Evolutionary conservation across 1,140 invertebrate genomes (phyloP), one percentile per base, ranked within the genome.

Genomic region (Fragariocoptes setiger): DNA sequence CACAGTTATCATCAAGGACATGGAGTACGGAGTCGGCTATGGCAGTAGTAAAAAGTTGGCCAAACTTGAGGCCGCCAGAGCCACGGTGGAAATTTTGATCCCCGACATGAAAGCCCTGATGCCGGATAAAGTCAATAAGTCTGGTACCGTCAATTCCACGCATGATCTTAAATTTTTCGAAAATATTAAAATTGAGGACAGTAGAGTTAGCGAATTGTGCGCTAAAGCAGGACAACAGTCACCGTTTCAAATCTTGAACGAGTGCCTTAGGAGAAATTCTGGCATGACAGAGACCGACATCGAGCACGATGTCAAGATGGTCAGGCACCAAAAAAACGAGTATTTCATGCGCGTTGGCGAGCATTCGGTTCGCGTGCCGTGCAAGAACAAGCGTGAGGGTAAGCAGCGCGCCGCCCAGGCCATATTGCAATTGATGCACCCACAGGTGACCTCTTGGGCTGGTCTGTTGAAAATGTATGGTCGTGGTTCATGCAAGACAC

Each of bases 371-470:
- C 54, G 52, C 19, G 60, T 61, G 46, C 50, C 58, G 17, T 90
- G 83, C 56, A 78, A 82, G 52, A 94, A 92, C 60, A 94, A 94
- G 59, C 70, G 80, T 50, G 83, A 86, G 51, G 86, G 85, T n/a
- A 94, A 94, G 57, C 86, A 95, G 54, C 62, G 76, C 49, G 85
- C 85, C 12, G 80, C 83, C 14, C 86, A 94, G 60, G 71, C 76
- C n/a, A 83, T 95, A 48, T 56, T 95, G 21, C 76, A 88, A 49
- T 50, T 56, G 40, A 57, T 88, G 19, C 83, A 90, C 63, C 80
- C 83, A 1, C 78, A 92, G 53, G 76, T 92, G 31, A 69, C 67
- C 12, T 82, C 73, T n/a, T 92, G 85, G 80, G 85, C 85, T 31
- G 85, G 82, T 0, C 62, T 95, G 19, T 56, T 95, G 4, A 65